A percentile compares a stretch with the other conserved stretches of the same genome.
Conservation (phyloP, 2,888 invertebrate genomes). For the Oscheius sp. region DNA sequence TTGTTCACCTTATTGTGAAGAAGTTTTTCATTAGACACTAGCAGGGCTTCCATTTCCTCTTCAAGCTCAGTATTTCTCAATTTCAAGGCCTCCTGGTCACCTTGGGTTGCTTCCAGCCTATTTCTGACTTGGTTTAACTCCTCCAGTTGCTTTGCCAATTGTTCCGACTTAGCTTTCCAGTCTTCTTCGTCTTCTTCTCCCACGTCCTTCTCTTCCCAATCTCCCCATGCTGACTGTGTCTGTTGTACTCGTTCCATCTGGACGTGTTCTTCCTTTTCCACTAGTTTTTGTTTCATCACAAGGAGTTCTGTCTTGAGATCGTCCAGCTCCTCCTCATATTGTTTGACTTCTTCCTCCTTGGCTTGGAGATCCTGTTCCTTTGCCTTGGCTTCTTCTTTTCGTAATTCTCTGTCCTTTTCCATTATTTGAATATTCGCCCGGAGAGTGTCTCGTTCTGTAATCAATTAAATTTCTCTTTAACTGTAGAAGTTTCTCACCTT, state of each 20-base stretch:
- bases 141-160: neutral
- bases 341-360: constrained; percentile 17
- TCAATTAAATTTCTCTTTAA: neutral
- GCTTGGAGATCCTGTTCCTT: neutral
- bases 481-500: constrained; percentile 3
- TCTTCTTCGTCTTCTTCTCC: neutral
- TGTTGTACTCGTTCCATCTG: neutral
- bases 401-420: neutral
- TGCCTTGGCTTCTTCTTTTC: constrained; percentile 4
- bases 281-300: neutral
- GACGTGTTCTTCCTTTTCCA: neutral
- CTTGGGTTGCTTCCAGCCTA: neutral
- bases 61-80: neutral
- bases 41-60: neutral
- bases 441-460: constrained; percentile 19
- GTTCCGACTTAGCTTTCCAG: neutral
- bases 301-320: constrained; percentile 26
- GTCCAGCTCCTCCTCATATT: constrained; percentile 21
- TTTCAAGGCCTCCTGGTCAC: neutral
- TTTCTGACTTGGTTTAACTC: neutral
- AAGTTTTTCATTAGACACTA: neutral
- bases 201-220: constrained; percentile 11
- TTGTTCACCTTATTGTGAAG: neutral
- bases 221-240: constrained; percentile 3
- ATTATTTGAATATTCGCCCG: constrained; percentile 12